Conservation (phyloP, 1,140 invertebrate genomes). For the Pinna nobilis region DNA sequence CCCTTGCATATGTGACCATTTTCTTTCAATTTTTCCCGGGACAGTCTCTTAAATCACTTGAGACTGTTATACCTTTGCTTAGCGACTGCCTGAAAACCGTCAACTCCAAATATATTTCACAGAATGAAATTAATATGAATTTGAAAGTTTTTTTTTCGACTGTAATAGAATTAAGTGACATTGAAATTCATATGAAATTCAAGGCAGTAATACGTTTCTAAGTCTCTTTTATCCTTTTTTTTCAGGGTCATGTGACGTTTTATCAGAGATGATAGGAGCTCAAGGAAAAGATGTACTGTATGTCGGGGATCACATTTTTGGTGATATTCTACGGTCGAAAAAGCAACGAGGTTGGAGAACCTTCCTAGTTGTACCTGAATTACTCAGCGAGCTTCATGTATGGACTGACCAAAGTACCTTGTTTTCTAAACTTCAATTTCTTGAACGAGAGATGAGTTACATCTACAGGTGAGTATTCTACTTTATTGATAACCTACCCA, state of each 20-base stretch:
- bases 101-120: not conserved
- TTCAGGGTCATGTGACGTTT: constrained; percentile 95
- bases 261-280: constrained; percentile 95
- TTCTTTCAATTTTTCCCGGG: too few relatives aligned
- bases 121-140: too few relatives aligned
- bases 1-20: too few relatives aligned
- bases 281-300: constrained; percentile 99
- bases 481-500: not conserved
- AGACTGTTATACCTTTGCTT: too few relatives aligned
- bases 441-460: constrained; percentile 94
- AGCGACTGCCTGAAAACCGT: too few relatives aligned
- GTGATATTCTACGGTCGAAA: constrained; percentile 98
- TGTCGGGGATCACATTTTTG: constrained; percentile 96
- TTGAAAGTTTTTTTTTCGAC: too few relatives aligned
- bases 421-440: constrained; percentile 91
- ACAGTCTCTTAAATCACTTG: too few relatives aligned
- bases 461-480: constrained; percentile 86
- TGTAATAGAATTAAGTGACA: too few relatives aligned
- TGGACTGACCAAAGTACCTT: constrained; percentile 98
- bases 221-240: too few relatives aligned
- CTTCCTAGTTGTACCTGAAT: constrained; percentile 97
- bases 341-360: constrained; percentile 99
- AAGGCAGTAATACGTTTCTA: too few relatives aligned
- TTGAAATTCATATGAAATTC: too few relatives aligned
- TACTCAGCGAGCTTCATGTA: constrained; percentile 95